Base-by-base conservation (phyloP, 92 coral and sea anemone species). In the Pocillopora grandis region DNA sequence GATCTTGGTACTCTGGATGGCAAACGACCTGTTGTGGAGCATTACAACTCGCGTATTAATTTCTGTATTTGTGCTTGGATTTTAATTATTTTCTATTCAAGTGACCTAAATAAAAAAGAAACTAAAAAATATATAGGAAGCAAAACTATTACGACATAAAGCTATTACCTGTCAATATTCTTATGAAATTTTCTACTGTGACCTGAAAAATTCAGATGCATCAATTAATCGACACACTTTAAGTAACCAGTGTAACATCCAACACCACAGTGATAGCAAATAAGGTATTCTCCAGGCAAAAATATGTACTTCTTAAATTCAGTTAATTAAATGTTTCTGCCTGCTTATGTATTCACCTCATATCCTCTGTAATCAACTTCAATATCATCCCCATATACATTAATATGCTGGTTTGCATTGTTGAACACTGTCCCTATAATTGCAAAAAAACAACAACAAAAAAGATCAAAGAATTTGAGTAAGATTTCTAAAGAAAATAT, bases 291-390 rank as follows among this genome's bases (percentile, higher is more conserved):
- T 42, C 5, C 0, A 42, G 52, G 52, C 52, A 42, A 3, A 42
- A 42, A 42, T 27, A 42, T 42, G 8, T 2, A 42, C 4, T 7
- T 7, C 52, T 42, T 42, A 42, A 42, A 0, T 42, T 42, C 52
- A 42, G n/a, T n/a, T n/a, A n/a, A n/a, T 42, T 42, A 3, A 0
- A 2, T 42, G 52, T 42, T 42, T 42, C 52, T 42, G 52, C 0
- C 52, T 42, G 52, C 4, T 42, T 59, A 12, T 23, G 4, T 70
- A 5, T 33, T 14, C 86, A 89, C 98, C 85, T 96, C 98, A 79
- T 96, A 96, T 68, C 98, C 98, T 79, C 98, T 79, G 87, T 96
- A 96, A 81, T 96, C 98, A 21, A 96, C 98, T 72, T 96, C 98
- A 72, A 96, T 94, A 80, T 96, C 98, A 90, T 94, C 98, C 55